Evolutionary conservation across 1,140 invertebrate genomes (phyloP), one percentile per base, ranked within the genome.

Genomic region (Pentalonia nigronervosa): DNA sequence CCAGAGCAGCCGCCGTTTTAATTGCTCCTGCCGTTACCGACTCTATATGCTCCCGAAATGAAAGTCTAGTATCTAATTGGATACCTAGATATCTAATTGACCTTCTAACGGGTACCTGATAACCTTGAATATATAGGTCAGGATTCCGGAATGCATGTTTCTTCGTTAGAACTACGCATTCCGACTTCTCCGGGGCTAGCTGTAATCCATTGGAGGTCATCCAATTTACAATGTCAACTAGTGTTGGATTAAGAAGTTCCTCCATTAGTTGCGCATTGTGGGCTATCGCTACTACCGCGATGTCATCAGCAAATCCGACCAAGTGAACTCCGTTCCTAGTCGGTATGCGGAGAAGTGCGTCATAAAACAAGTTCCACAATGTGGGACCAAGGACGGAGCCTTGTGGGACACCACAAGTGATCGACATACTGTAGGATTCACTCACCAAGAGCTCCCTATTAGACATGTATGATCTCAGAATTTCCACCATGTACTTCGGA

Each of bases 291-390:
- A 91, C 36, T 0, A 91, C 36, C 0, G 88, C 88, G 0, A 89
- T 0, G 34, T 93, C 93, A 11, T 93, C 83, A 9, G 93, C 93
- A n/a, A 87, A 93, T 4, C 7, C 92, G 2, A 93, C 11, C 4
- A 93, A 14, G 2, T 50, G 30, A 6, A 86, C 30, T 2, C 81
- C 83, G 48, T 8, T 11, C 25, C 9, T 25, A 0, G 25, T 11
- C 0, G 0, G 1, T 1, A 14, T 20, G 0, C 4, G 11, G 1
- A 83, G 20, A 2, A 45, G 17, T 2, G 2, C 81, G 7, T 83
- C 81, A 11, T 83, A 83, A 20, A 83, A 41, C 1, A 41, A 0
- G 8, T 93, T 93, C 93, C 83, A 88, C 17, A 93, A n/a, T 0
- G 41, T 50, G 1, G 93, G 83, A 2, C 83, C 92, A 0, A 93